Conservation (phyloP, 2,797 vertebrate genomes). For the Acropternis orthonyx region DNA sequence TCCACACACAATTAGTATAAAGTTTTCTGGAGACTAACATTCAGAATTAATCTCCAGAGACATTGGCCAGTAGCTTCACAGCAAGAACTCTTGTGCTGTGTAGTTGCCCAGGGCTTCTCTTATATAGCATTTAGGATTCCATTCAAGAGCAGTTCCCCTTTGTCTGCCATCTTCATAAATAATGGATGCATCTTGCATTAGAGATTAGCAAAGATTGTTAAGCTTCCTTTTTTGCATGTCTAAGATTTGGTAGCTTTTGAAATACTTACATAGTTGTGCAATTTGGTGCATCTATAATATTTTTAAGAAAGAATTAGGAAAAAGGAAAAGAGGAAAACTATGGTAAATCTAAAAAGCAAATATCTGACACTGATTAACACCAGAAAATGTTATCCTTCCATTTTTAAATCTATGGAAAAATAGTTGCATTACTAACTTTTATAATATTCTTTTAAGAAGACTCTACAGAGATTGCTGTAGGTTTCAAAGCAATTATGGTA, state of each 20-base stretch:
- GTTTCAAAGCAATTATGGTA: slow-evolving; percentile 29
- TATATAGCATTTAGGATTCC: slow-evolving; percentile 55
- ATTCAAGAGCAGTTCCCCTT: slow-evolving; percentile 57
- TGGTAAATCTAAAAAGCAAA: background rate
- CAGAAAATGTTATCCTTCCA: background rate
- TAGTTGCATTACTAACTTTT: slow-evolving; percentile 10
- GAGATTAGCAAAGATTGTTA: slow-evolving; percentile 72
- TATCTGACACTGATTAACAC: background rate
- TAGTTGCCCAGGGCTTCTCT: slow-evolving; percentile 34
- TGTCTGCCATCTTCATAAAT: slow-evolving; percentile 72
- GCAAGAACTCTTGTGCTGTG: background rate
- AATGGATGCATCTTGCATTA: slow-evolving; percentile 73
- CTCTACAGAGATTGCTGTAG: background rate
- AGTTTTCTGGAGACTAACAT: background rate
- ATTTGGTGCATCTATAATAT: slow-evolving; percentile 30
- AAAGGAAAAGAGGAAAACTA: background rate
- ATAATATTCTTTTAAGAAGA: slow-evolving; percentile 30
- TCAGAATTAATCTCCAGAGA: background rate
- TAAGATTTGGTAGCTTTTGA: slow-evolving; percentile 62
- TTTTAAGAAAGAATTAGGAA: slow-evolving; percentile 1
- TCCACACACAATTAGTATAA: background rate
- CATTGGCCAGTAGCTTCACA: slow-evolving; percentile 15
- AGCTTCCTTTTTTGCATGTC: slow-evolving; percentile 56
- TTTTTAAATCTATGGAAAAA: background rate
- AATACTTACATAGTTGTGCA: slow-evolving; percentile 66